phyloP scores from a whole-genome alignment of 2,888 invertebrate genomes.

The Parnassius apollo region DNA sequence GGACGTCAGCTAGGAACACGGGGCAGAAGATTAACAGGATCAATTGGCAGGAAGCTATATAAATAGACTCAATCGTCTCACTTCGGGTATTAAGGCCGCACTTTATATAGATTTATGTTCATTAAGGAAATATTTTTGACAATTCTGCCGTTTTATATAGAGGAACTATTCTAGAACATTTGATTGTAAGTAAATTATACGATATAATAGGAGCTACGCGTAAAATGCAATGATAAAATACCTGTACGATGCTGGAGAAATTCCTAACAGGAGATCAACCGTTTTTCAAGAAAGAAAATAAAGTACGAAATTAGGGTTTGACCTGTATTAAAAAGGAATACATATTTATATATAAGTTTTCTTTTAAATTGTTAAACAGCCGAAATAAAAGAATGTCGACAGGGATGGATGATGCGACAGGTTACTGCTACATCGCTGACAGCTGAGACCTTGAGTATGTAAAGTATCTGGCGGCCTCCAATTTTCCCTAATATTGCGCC shows the following conservation, averaged over 20 bases:
- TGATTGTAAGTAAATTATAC: too few relatives aligned
- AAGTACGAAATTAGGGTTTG: too few relatives aligned
- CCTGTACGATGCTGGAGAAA: too few relatives aligned
- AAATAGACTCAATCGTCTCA: slow-evolving; percentile 54
- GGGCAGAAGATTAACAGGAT: slow-evolving; percentile 50
- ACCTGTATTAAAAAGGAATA: too few relatives aligned
- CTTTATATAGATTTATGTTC: slow-evolving; percentile 14
- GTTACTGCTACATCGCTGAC: slow-evolving; percentile 5
- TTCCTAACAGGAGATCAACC: too few relatives aligned
- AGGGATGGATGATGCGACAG: slow-evolving; percentile 3
- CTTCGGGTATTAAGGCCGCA: slow-evolving; percentile 36
- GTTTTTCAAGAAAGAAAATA: too few relatives aligned
- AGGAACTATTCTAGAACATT: too few relatives aligned
- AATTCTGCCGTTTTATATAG: too few relatives aligned
- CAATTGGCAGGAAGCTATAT: slow-evolving; percentile 52
- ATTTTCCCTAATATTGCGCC: slow-evolving; percentile 8
- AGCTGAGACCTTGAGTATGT: slow-evolving; percentile 6
- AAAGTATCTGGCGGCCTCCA: slow-evolving; percentile 17
- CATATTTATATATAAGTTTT: too few relatives aligned
- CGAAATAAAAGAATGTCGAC: background rate
- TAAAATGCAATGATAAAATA: too few relatives aligned
- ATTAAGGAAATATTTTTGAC: too few relatives aligned
- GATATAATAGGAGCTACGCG: too few relatives aligned
- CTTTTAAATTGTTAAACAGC: background rate
- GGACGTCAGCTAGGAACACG: slow-evolving; percentile 34